Evolutionary conservation across 2,797 vertebrate genomes (phyloP).

Genomic region (Nannoperca australis): DNA sequence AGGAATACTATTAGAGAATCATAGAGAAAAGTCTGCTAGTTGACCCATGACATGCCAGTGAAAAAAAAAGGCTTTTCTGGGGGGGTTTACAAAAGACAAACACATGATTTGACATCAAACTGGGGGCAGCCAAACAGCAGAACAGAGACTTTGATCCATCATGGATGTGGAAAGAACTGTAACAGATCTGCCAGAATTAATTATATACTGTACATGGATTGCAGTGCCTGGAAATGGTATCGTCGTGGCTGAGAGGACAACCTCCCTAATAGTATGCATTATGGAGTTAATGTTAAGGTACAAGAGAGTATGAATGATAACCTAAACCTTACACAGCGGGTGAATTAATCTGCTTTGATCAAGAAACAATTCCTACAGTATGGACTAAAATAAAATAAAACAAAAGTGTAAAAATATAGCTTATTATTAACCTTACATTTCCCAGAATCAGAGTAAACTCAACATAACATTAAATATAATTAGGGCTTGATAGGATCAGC

Average conservation of each 20-base stretch:
- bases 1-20: slow-evolving; percentile 41
- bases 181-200: no score
- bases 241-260: background rate
- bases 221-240: background rate
- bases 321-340: no score
- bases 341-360: no score
- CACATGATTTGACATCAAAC: slow-evolving; percentile 63
- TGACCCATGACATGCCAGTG: slow-evolving; percentile 54
- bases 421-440: no score
- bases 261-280: background rate
- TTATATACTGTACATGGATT: background rate
- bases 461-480: no score
- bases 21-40: slow-evolving; percentile 42
- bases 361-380: no score
- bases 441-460: no score
- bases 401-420: no score
- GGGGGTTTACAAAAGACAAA: slow-evolving; percentile 64
- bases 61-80: slow-evolving; percentile 49
- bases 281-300: background rate
- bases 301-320: background rate
- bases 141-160: slow-evolving; percentile 23
- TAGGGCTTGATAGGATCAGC: no score
- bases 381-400: no score
- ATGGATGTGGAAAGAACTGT: background rate
- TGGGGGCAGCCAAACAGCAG: slow-evolving; percentile 33